Evolutionary conservation across 1,140 invertebrate species (phyloP).

Genomic region (Drosophila truncata): DNA sequence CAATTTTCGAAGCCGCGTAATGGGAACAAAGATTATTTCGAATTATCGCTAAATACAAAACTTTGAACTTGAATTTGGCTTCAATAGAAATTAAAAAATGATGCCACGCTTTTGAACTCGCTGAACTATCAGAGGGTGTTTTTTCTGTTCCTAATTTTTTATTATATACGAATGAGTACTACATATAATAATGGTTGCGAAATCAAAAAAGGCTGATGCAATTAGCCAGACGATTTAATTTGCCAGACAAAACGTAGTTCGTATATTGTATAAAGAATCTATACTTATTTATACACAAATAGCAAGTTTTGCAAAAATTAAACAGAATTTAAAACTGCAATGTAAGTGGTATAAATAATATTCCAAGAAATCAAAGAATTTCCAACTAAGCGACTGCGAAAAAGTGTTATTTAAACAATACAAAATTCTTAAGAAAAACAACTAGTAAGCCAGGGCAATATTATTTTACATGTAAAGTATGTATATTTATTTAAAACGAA

Average conservation of each 20-base stretch:
- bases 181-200: constrained; percentile 7
- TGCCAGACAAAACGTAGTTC: constrained; percentile 22
- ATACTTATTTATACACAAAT: constrained; percentile 3
- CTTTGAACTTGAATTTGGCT: constrained; percentile 55
- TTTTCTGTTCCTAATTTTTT: neutral
- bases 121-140: constrained; percentile 2
- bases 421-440: neutral
- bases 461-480: neutral
- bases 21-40: constrained; percentile 43
- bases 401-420: constrained; percentile 3
- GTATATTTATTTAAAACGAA: neutral
- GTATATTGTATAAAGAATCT: neutral
- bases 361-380: neutral
- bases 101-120: constrained; percentile 54
- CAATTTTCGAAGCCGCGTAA: constrained; percentile 11
- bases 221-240: constrained; percentile 20
- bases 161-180: neutral
- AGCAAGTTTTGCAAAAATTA: neutral
- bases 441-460: constrained; percentile 3
- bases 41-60: constrained; percentile 26
- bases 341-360: neutral
- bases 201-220: constrained; percentile 40
- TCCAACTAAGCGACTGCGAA: neutral
- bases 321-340: neutral
- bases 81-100: constrained; percentile 9